Evolutionary conservation across 2,797 vertebrate species (phyloP).

Genomic region (Stomatorhinus walkeri): DNA sequence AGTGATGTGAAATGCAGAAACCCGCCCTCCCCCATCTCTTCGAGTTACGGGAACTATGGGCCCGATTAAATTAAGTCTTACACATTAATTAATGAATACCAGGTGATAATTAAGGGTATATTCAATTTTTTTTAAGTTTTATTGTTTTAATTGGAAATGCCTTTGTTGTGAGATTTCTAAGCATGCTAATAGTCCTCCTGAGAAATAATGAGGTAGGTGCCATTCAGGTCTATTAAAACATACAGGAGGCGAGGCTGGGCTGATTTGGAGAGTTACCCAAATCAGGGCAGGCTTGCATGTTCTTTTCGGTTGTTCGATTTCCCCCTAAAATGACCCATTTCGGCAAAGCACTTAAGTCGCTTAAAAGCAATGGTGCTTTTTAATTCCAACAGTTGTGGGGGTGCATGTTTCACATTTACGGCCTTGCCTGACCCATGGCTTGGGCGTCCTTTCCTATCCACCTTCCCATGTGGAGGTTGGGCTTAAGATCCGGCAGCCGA

Average conservation of each 20-base stretch:
- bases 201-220: neutral
- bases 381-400: neutral
- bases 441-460: constrained; percentile 24
- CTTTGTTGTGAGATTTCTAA: neutral
- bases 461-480: constrained; percentile 36
- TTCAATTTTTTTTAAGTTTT: neutral
- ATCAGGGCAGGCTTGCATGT: neutral
- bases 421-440: constrained; percentile 37
- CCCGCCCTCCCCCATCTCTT: neutral
- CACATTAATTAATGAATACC: constrained; percentile 2
- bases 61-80: neutral
- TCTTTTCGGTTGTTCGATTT: neutral
- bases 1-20: neutral
- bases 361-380: neutral
- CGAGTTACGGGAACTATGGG: neutral
- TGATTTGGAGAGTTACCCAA: neutral
- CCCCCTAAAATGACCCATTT: neutral
- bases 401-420: constrained; percentile 23
- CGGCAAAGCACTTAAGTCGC: neutral
- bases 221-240: neutral
- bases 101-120: neutral
- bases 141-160: neutral
- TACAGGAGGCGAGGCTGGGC: neutral
- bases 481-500: constrained; percentile 9
- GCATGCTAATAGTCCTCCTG: neutral